A percentile compares a stretch with the other conserved stretches of the same genome.
Conservation (phyloP, 2,888 invertebrate species). For the Drosophila lutescens region DNA sequence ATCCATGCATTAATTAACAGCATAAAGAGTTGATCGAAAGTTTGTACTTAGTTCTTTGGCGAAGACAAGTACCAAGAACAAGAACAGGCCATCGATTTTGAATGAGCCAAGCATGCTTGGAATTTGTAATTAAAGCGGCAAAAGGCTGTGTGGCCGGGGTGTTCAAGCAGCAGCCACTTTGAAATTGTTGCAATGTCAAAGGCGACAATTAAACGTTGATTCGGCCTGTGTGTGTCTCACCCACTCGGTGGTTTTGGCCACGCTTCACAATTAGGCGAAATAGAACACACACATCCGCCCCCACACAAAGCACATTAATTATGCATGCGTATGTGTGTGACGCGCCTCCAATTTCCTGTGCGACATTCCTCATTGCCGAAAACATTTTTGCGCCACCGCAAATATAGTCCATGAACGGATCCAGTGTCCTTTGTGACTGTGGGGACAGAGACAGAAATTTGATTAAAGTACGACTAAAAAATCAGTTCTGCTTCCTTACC, state of each 20-base stretch:
- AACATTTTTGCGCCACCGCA: constrained; percentile 66
- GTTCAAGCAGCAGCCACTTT: constrained; percentile 24
- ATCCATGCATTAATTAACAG: constrained; percentile 41
- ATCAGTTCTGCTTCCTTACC: too few species aligned
- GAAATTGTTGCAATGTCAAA: constrained; percentile 70
- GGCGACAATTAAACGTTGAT: constrained; percentile 65
- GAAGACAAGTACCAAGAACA: constrained; percentile 4
- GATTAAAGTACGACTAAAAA: too few species aligned
- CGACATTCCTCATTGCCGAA: constrained; percentile 55
- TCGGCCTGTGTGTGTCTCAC: neutral
- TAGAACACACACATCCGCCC: constrained; percentile 29
- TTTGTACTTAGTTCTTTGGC: constrained; percentile 14
- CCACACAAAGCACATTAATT: constrained; percentile 60
- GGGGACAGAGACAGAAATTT: constrained; percentile 24
- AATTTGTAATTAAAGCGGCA: constrained; percentile 63
- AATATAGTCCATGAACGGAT: constrained; percentile 36
- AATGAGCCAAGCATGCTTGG: constrained; percentile 39
- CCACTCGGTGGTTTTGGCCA: constrained; percentile 45
- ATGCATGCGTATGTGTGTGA: constrained; percentile 55
- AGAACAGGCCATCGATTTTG: constrained; percentile 40
- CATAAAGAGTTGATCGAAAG: constrained; percentile 43
- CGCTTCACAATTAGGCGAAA: constrained; percentile 72
- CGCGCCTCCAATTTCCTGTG: constrained; percentile 63
- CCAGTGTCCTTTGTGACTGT: constrained; percentile 13
- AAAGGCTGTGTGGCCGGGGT: constrained; percentile 7